Percentiles rank a stretch among this genome's conserved stretches.
These are phyloP conservation scores for Palythoa grandis DNA, from an alignment of 92 coral and sea anemone species.

Conservation along the genomic window DNA sequence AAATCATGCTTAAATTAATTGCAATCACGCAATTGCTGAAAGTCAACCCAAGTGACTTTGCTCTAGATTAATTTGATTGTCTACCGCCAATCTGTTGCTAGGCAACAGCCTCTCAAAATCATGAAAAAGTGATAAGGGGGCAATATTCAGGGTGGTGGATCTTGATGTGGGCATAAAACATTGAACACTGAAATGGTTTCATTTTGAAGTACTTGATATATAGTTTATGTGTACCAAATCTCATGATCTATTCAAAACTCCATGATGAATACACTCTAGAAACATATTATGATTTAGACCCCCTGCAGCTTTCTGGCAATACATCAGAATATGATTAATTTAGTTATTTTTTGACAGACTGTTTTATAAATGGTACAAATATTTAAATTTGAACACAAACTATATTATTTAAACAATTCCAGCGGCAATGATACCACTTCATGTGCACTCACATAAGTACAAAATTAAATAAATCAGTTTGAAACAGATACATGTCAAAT, in stretches of 20 bases:
- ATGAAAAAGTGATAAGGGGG: too few species aligned
- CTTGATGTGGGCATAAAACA: too few species aligned
- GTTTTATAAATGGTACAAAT: conserved; percentile 8
- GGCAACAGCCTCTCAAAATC: too few species aligned
- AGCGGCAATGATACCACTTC: conserved; percentile 17
- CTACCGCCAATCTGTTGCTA: background rate
- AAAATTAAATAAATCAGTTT: conserved; percentile 7
- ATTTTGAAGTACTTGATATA: too few species aligned
- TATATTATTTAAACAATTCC: conserved; percentile 11
- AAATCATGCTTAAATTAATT: conserved; percentile 1
- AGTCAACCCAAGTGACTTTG: background rate
- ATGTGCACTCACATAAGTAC: background rate
- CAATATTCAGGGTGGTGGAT: too few species aligned
- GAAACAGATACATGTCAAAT: conserved; percentile 3
- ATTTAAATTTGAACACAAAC: conserved; percentile 11
- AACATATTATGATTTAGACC: too few species aligned
- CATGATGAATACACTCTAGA: conserved; percentile 15
- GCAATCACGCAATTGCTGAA: background rate
- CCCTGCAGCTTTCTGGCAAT: conserved; percentile 20
- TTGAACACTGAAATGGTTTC: too few species aligned
- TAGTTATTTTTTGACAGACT: background rate
- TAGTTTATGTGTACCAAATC: too few species aligned
- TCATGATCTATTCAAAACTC: conserved; percentile 23
- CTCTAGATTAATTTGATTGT: too few species aligned
- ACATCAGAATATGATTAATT: conserved; percentile 13